Conservation (phyloP, 2,888 invertebrate species). For the Cosmia pyralina region DNA sequence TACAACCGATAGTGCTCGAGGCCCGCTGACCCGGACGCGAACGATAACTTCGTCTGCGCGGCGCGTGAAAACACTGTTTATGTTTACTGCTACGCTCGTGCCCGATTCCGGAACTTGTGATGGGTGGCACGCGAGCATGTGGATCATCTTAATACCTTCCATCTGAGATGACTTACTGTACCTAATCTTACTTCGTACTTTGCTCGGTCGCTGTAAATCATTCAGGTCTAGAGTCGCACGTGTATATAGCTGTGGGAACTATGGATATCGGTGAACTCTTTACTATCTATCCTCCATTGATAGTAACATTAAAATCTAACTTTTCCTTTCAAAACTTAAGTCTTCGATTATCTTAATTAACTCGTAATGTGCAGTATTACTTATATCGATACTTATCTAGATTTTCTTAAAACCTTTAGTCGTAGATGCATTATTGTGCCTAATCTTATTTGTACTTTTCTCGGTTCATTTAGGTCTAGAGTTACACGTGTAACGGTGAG, state of each 20-base stretch:
- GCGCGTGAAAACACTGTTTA: constrained; percentile 80
- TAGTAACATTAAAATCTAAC: not conserved
- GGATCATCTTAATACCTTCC: constrained; percentile 41
- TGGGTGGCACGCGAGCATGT: constrained; percentile 45
- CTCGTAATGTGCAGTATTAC: not conserved
- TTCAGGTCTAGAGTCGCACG: not conserved
- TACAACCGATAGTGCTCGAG: constrained; percentile 57
- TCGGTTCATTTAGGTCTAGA: not conserved
- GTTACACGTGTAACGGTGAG: constrained; percentile 1
- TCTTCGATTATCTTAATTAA: not conserved
- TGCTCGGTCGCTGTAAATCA: not conserved
- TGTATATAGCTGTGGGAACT: not conserved
- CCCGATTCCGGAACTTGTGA: constrained; percentile 67
- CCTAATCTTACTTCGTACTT: constrained; percentile 3
- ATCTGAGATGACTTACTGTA: not conserved
- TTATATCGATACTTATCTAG: not conserved
- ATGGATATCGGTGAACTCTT: not conserved
- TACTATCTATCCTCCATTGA: not conserved
- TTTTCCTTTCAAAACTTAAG: not conserved
- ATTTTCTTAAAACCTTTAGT: not conserved
- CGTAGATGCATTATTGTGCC: not conserved
- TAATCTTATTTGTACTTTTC: not conserved
- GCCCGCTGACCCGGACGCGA: constrained; percentile 81
- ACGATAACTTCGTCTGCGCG: constrained; percentile 80
- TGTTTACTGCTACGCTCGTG: constrained; percentile 73